Evolutionary conservation across 2,888 invertebrate genomes (phyloP).

Genomic region (Drosophila sordidapex): DNA sequence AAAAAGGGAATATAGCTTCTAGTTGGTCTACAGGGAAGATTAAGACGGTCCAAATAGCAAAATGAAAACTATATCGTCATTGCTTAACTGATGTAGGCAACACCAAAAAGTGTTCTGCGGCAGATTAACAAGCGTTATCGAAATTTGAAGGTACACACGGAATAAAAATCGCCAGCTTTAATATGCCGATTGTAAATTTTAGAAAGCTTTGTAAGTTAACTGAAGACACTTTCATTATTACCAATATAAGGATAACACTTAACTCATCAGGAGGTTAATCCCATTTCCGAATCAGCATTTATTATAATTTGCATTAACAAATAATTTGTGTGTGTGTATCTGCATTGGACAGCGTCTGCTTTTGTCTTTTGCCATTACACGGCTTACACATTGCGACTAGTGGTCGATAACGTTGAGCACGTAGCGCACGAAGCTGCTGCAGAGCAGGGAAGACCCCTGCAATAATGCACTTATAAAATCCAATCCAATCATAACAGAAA

Average conservation of each 20-base stretch:
- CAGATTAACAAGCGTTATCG: background rate
- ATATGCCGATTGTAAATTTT: background rate
- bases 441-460: background rate
- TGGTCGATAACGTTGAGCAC: constrained; percentile 31
- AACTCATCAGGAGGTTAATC: background rate
- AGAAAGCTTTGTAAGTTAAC: background rate
- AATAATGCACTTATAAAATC: background rate
- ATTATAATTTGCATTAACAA: constrained; percentile 36
- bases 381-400: constrained; percentile 24
- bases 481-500: constrained; percentile 13
- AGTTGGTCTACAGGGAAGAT: background rate
- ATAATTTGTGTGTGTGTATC: constrained; percentile 21
- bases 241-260: background rate
- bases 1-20: background rate
- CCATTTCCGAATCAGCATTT: constrained; percentile 24
- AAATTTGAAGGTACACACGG: background rate
- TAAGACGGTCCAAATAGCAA: background rate
- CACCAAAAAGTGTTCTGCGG: background rate
- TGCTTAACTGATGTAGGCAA: background rate
- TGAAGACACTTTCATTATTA: background rate
- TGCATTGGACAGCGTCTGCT: constrained; percentile 28
- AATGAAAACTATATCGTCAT: background rate
- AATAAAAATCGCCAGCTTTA: background rate
- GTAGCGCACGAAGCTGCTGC: constrained; percentile 28
- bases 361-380: constrained; percentile 51